Conservation (phyloP, 2,888 invertebrate genomes). For the Phortica okadai region DNA sequence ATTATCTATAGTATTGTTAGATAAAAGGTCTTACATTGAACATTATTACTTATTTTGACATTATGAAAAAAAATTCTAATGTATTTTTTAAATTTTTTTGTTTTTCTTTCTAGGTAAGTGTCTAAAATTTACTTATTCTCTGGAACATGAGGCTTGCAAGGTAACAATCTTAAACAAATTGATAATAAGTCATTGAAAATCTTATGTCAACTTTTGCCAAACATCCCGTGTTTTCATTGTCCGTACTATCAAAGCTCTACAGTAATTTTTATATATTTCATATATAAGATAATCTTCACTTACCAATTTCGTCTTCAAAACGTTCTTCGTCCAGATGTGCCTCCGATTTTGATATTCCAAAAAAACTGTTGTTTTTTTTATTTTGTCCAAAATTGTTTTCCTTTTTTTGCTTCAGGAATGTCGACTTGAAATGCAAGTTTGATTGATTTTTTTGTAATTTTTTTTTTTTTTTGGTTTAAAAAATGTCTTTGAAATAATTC, state of each 20-base stretch:
- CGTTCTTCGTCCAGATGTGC: not conserved
- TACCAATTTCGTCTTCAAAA: constrained; percentile 1
- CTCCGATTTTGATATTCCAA: constrained; percentile 10
- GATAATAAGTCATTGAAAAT: too few relatives aligned
- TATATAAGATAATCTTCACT: not conserved
- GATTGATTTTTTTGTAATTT: not conserved
- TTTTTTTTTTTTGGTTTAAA: not conserved
- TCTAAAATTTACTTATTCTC: not conserved
- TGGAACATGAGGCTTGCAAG: too few relatives aligned
- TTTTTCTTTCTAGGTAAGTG: not conserved
- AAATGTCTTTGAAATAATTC: not conserved
- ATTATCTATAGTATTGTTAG: too few relatives aligned
- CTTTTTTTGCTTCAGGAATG: not conserved
- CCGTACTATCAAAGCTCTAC: too few relatives aligned
- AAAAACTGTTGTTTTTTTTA: not conserved
- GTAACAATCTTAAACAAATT: not conserved
- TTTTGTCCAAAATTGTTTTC: not conserved
- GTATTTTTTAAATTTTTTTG: not conserved
- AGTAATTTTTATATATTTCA: too few relatives aligned
- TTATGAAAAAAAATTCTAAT: too few relatives aligned
- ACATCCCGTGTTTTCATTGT: too few relatives aligned
- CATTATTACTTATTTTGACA: too few relatives aligned
- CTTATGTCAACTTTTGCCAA: too few relatives aligned
- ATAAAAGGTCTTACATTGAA: too few relatives aligned
- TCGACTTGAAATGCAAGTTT: not conserved